Evolutionary conservation across 2,797 vertebrate genomes (phyloP).

Genomic region (Micropoecilia bifurca): DNA sequence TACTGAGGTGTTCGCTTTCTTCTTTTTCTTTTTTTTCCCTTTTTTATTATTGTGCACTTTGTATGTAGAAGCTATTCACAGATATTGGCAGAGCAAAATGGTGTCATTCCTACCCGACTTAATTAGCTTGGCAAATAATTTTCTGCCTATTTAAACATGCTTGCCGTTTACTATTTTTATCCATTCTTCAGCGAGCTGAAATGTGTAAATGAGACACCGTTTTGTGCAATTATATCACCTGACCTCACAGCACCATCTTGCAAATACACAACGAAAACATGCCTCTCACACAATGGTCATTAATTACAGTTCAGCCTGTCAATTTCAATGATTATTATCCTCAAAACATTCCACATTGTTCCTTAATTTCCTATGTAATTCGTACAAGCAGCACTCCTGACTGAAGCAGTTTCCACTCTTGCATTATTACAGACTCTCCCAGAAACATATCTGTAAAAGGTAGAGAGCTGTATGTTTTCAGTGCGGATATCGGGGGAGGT

Average conservation of each 20-base stretch:
- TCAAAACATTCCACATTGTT: constrained; percentile 30
- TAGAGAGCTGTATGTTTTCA: constrained; percentile 34
- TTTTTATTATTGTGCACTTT: constrained; percentile 47
- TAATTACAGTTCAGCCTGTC: constrained; percentile 57
- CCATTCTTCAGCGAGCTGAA: constrained; percentile 54
- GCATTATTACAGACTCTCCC: constrained; percentile 26
- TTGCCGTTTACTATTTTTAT: constrained; percentile 59
- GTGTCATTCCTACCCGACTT: constrained; percentile 49
- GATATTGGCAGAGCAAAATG: constrained; percentile 49
- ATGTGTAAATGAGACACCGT: constrained; percentile 71
- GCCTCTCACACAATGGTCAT: constrained; percentile 43
- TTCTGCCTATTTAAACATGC: constrained; percentile 53
- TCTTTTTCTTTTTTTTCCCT: not conserved
- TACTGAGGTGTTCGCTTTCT: constrained; percentile 43
- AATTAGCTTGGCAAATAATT: constrained; percentile 66
- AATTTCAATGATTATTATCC: constrained; percentile 42
- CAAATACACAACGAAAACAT: constrained; percentile 55
- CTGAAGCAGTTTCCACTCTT: constrained; percentile 2
- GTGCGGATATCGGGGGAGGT: constrained; percentile 46
- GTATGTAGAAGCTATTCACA: constrained; percentile 39
- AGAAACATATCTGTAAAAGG: constrained; percentile 44
- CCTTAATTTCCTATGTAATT: constrained; percentile 36
- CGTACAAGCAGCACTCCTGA: constrained; percentile 1
- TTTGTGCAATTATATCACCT: constrained; percentile 62
- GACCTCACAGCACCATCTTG: constrained; percentile 47